phyloP scores from a whole-genome alignment of 2,888 invertebrate genomes.

The Nemurella pictetii region DNA sequence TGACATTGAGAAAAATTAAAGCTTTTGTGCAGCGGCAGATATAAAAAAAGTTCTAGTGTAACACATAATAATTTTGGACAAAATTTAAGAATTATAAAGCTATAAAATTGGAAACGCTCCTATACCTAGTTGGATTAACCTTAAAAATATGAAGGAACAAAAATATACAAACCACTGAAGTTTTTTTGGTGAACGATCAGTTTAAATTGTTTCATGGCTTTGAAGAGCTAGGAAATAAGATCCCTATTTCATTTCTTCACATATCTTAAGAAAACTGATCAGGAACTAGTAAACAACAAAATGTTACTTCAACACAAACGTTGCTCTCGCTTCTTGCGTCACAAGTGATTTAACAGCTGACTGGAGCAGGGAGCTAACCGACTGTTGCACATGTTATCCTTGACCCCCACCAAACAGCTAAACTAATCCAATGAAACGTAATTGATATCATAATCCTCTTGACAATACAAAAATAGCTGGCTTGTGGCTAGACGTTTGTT shows the following conservation, averaged over 20 bases:
- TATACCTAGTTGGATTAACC: neutral
- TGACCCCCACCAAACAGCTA: neutral
- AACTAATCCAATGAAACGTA: neutral
- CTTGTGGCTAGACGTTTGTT: neutral
- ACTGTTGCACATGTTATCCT: neutral
- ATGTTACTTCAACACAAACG: neutral
- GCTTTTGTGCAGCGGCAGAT: too few species aligned
- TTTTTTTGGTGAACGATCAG: slow-evolving; percentile 78
- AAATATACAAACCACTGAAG: slow-evolving; percentile 64
- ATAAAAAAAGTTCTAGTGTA: too few species aligned
- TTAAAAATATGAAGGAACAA: slow-evolving; percentile 9
- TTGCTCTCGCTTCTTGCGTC: neutral
- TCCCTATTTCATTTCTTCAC: neutral
- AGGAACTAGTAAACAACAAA: neutral
- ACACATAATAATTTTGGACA: too few species aligned
- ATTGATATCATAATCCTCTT: neutral
- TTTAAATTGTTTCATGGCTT: slow-evolving; percentile 67
- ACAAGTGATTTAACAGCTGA: neutral
- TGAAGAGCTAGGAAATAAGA: neutral
- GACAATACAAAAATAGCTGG: slow-evolving; percentile 3
- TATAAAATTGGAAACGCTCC: too few species aligned
- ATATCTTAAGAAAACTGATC: neutral
- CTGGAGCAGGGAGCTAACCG: too few species aligned
- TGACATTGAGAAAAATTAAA: too few species aligned
- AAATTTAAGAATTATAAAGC: too few species aligned